Conservation (phyloP, 2,888 invertebrate genomes). For the Arge pagana region DNA sequence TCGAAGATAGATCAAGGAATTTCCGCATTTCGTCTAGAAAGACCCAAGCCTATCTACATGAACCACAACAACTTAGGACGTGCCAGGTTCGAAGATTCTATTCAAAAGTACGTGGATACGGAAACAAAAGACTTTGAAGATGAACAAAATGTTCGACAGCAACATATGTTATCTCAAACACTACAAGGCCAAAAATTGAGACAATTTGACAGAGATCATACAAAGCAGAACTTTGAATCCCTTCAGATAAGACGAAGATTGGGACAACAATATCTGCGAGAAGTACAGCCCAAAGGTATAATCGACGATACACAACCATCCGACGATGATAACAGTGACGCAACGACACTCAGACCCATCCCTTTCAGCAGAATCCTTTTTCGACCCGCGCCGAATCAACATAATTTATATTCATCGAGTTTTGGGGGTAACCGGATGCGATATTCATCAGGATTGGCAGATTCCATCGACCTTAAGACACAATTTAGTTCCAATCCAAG, state of each 20-base stretch:
- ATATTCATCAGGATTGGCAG: conserved; percentile 47
- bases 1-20: conserved; percentile 61
- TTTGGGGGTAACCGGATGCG: conserved; percentile 48
- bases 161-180: conserved; percentile 42
- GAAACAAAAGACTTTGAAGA: conserved; percentile 43
- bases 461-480: conserved; percentile 42
- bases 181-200: conserved; percentile 31
- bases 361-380: conserved; percentile 43
- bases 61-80: conserved; percentile 46
- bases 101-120: conserved; percentile 44
- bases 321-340: conserved; percentile 40
- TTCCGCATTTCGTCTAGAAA: conserved; percentile 39
- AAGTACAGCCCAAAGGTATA: conserved; percentile 43
- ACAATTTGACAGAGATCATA: conserved; percentile 41
- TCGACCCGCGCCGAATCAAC: conserved; percentile 41
- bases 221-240: conserved; percentile 45
- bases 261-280: conserved; percentile 40
- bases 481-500: conserved; percentile 38
- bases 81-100: conserved; percentile 42
- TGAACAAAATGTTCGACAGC: conserved; percentile 45
- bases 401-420: conserved; percentile 40
- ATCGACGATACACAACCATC: conserved; percentile 35
- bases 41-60: conserved; percentile 41
- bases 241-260: conserved; percentile 46
- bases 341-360: conserved; percentile 40